Evolutionary conservation across 2,797 vertebrate species (phyloP).

Genomic region (Monodelphis domestica): DNA sequence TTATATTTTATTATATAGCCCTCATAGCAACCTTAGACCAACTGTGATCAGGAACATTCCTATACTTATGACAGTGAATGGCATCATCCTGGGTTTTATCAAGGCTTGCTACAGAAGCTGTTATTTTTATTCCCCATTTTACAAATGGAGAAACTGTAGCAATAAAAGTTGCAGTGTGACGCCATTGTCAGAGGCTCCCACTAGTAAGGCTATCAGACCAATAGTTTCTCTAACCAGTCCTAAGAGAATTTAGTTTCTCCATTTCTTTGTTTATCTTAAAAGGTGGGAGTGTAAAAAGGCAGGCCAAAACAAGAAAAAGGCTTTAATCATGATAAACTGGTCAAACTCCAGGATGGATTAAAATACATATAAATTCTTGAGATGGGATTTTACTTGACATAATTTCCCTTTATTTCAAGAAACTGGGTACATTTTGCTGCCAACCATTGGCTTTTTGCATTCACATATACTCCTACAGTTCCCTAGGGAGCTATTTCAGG

Average conservation of each 20-base stretch:
- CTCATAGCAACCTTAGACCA: neutral
- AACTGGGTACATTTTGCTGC: slow-evolving; percentile 54
- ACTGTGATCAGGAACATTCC: neutral
- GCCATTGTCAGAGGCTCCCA: neutral
- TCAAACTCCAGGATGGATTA: neutral
- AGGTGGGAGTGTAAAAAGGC: neutral
- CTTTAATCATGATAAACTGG: neutral
- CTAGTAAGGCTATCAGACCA: neutral
- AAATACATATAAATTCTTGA: slow-evolving; percentile 5
- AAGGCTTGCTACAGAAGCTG: neutral
- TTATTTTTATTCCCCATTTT: slow-evolving; percentile 19
- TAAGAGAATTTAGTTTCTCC: slow-evolving; percentile 20
- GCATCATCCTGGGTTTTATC: neutral
- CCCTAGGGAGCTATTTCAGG: slow-evolving; percentile 57
- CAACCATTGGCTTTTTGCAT: slow-evolving; percentile 55
- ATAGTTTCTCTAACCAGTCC: neutral
- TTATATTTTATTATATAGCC: no score
- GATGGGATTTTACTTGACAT: slow-evolving; percentile 12
- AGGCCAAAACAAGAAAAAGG: neutral
- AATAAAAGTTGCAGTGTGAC: neutral
- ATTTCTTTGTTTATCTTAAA: slow-evolving; percentile 27
- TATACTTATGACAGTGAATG: neutral
- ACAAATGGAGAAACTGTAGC: neutral
- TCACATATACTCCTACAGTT: slow-evolving; percentile 50
- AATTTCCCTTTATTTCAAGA: slow-evolving; percentile 51